phyloP scores from a whole-genome alignment of 2,797 vertebrate species.

The Spatula clypeata region DNA sequence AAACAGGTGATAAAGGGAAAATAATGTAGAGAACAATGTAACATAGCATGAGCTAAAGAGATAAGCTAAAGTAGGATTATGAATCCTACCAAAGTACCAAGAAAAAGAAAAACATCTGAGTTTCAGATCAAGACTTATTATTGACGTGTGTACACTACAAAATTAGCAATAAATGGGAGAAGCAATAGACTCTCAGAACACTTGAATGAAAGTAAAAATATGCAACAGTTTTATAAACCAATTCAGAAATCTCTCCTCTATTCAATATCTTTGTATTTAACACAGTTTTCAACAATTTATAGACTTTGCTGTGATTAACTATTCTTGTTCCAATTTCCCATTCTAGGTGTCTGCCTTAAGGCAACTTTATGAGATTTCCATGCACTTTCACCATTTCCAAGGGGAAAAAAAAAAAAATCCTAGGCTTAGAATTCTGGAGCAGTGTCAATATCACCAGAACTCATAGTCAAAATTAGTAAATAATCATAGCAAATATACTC shows the following conservation, averaged over 20 bases:
- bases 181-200: background rate
- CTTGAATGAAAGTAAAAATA: background rate
- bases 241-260: background rate
- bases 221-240: background rate
- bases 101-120: background rate
- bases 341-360: background rate
- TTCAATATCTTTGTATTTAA: background rate
- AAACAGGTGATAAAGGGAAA: background rate
- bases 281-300: constrained; percentile 8
- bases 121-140: background rate
- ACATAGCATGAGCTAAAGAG: background rate
- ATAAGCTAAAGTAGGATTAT: background rate
- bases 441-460: background rate
- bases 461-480: background rate
- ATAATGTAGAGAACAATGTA: background rate
- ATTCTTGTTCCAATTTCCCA: background rate
- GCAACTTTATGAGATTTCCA: background rate
- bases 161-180: background rate
- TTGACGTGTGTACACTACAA: background rate
- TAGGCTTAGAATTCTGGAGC: background rate
- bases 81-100: background rate
- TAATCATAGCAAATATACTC: background rate
- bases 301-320: background rate
- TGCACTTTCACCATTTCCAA: background rate
- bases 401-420: background rate